Evolutionary conservation across 1,140 invertebrate genomes (phyloP).

Genomic region (Lasaia peninsularis): DNA sequence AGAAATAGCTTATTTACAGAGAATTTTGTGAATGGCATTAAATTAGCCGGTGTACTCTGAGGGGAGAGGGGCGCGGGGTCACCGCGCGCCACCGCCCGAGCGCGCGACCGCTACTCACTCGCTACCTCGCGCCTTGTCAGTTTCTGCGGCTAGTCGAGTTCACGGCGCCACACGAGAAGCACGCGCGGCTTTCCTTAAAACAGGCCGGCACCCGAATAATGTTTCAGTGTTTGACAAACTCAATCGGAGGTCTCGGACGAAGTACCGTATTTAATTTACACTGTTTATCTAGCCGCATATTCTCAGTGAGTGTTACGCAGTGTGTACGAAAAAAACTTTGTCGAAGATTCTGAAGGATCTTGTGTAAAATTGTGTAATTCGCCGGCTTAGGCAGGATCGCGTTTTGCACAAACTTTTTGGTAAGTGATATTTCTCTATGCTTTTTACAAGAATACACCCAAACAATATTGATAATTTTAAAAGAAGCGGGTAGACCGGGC

Average conservation of each 20-base stretch:
- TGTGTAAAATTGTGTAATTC: constrained; percentile 75
- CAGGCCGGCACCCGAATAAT: constrained; percentile 74
- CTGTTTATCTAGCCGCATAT: constrained; percentile 71
- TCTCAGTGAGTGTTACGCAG: constrained; percentile 76
- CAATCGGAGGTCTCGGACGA: constrained; percentile 75
- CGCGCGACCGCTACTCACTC: constrained; percentile 43
- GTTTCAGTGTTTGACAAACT: constrained; percentile 76
- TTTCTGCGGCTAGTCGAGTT: constrained; percentile 52
- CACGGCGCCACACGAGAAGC: constrained; percentile 65
- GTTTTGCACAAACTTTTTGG: constrained; percentile 73
- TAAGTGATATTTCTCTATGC: constrained; percentile 38
- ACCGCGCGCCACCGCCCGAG: constrained; percentile 34
- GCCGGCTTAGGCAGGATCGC: constrained; percentile 63
- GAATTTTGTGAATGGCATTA: constrained; percentile 66
- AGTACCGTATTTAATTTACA: constrained; percentile 74
- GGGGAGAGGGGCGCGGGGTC: constrained; percentile 30
- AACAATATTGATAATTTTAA: constrained; percentile 17
- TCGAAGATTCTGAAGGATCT: constrained; percentile 77
- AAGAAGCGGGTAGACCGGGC: constrained; percentile 37
- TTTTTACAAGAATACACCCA: constrained; percentile 14
- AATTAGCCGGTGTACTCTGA: constrained; percentile 51
- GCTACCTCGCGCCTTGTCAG: constrained; percentile 39
- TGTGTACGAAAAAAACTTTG: constrained; percentile 76
- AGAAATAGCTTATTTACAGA: constrained; percentile 58
- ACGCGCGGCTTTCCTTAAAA: constrained; percentile 67